phyloP scores from a whole-genome alignment of 2,888 invertebrate species.

The Globia sparganii region DNA sequence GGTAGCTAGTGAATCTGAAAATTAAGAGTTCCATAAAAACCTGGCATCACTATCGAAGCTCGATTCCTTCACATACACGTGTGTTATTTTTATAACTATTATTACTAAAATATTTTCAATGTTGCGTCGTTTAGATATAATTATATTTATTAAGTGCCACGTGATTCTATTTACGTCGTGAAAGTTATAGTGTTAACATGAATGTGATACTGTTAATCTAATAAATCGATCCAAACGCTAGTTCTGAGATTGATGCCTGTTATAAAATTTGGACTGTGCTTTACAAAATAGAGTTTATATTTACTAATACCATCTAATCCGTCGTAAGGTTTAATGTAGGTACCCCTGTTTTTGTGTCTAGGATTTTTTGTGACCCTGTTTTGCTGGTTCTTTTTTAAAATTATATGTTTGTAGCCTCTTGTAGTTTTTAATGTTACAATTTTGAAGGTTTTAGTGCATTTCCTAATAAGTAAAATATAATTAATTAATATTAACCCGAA shows the following conservation, averaged over 20 bases:
- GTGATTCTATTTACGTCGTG: conserved; percentile 4
- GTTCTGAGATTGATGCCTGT: neutral
- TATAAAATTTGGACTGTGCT: neutral
- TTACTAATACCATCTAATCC: neutral
- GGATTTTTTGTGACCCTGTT: conserved; percentile 38
- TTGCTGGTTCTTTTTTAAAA: conserved; percentile 29
- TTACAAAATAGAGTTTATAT: conserved; percentile 16
- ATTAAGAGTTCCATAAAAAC: neutral
- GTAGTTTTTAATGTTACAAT: neutral
- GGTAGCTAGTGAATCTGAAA: neutral
- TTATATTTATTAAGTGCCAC: neutral
- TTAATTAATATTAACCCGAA: neutral
- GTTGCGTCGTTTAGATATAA: neutral
- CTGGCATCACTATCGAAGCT: neutral
- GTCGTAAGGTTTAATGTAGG: conserved; percentile 1
- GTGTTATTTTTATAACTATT: conserved; percentile 4
- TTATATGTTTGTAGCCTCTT: neutral
- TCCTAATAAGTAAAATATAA: neutral
- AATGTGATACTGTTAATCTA: conserved; percentile 2
- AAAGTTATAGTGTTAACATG: conserved; percentile 28
- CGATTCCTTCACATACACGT: neutral
- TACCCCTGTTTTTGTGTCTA: conserved; percentile 29
- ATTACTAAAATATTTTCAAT: neutral
- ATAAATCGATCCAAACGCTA: conserved; percentile 4
- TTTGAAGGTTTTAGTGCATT: neutral